Conservation (phyloP, 2,888 invertebrate species). For the Andrena flavipes region DNA sequence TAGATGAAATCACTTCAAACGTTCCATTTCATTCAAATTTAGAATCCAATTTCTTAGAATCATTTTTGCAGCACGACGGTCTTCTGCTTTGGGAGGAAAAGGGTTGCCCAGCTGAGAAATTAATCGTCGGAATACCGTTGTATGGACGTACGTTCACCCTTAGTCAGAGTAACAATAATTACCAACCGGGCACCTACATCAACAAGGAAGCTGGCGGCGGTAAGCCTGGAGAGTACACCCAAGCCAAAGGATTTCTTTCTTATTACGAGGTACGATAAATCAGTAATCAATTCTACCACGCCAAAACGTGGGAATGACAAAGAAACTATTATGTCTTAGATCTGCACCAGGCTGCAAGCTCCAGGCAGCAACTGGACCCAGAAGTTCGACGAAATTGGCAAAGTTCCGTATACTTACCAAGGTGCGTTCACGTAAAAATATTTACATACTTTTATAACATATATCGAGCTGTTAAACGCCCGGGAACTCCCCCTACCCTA, state of each 20-base stretch:
- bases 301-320: neutral
- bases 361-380: slow-evolving; percentile 92
- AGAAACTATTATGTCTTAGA: slow-evolving; percentile 85
- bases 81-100: slow-evolving; percentile 94
- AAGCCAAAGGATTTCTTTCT: slow-evolving; percentile 94
- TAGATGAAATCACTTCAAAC: no score
- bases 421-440: slow-evolving; percentile 84
- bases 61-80: slow-evolving; percentile 92
- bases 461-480: no score
- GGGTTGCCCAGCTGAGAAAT: slow-evolving; percentile 94
- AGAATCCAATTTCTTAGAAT: neutral
- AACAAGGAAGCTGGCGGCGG: slow-evolving; percentile 97
- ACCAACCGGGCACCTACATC: slow-evolving; percentile 93
- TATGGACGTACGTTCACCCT: slow-evolving; percentile 95
- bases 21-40: no score
- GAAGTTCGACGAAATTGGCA: slow-evolving; percentile 93
- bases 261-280: slow-evolving; percentile 90
- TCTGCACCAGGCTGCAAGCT: slow-evolving; percentile 91
- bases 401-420: slow-evolving; percentile 94
- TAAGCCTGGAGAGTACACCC: slow-evolving; percentile 93
- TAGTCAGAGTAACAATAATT: slow-evolving; percentile 92
- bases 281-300: neutral
- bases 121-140: slow-evolving; percentile 95
- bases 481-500: no score
- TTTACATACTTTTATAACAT: neutral